A percentile compares a stretch with the other conserved stretches of the same genome.
These are phyloP conservation scores for Sphaerophoria taeniata DNA, from an alignment of 2,888 invertebrate species.

Conservation along the genomic window DNA sequence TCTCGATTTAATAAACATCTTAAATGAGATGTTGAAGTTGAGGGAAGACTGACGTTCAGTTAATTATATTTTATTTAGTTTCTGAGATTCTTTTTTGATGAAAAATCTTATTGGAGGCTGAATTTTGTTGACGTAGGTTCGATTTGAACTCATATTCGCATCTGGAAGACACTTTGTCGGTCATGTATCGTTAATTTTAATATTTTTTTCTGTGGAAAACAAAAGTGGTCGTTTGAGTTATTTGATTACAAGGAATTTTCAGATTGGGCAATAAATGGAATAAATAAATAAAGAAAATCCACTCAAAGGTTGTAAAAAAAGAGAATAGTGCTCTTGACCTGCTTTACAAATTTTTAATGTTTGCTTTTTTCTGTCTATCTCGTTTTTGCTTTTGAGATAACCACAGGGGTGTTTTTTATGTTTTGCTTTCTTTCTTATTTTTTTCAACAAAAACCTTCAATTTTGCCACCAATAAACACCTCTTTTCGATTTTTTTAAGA, in stretches of 20 bases:
- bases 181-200: conserved; percentile 33
- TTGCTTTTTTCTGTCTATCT: too few relatives aligned
- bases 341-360: too few relatives aligned
- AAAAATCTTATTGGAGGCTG: conserved; percentile 29
- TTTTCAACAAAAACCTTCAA: too few relatives aligned
- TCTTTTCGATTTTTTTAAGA: too few relatives aligned
- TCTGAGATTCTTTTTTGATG: conserved; percentile 27
- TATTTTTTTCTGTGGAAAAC: neutral
- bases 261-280: neutral
- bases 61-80: conserved; percentile 7
- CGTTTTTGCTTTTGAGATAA: too few relatives aligned
- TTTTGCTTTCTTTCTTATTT: too few relatives aligned
- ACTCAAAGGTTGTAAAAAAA: neutral
- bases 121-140: conserved; percentile 25
- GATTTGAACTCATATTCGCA: neutral
- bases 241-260: neutral
- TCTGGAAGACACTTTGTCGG: conserved; percentile 6
- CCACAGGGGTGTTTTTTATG: too few relatives aligned
- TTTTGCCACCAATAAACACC: too few relatives aligned
- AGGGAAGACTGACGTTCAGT: conserved; percentile 17
- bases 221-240: neutral
- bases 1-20: neutral
- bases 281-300: neutral
- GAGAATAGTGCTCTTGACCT: too few relatives aligned
- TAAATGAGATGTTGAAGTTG: conserved; percentile 26